Evolutionary conservation across 2,797 vertebrate species (phyloP).

Genomic region (Chaenodraco wilsoni): DNA sequence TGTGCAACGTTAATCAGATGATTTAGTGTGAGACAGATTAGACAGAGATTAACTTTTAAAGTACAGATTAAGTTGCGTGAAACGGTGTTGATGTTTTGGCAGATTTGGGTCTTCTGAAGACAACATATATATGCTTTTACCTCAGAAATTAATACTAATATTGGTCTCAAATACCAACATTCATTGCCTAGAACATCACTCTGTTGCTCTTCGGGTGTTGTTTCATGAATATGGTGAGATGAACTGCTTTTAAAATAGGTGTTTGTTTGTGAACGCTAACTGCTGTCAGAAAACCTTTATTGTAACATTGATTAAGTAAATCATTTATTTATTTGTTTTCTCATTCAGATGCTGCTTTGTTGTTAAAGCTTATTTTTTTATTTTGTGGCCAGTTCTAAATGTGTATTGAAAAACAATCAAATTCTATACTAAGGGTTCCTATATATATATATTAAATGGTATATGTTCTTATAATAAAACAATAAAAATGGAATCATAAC

Average conservation of each 20-base stretch:
- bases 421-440: conserved; percentile 70
- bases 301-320: conserved; percentile 68
- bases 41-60: conserved; percentile 15
- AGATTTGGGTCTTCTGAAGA: conserved; percentile 30
- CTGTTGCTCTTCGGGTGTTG: conserved; percentile 57
- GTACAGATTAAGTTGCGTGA: neutral
- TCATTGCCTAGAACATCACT: conserved; percentile 39
- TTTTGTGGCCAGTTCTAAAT: conserved; percentile 76
- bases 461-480: conserved; percentile 82
- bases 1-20: conserved; percentile 23
- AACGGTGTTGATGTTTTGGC: conserved; percentile 24
- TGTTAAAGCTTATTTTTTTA: conserved; percentile 77
- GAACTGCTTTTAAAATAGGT: conserved; percentile 65
- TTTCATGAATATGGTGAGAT: conserved; percentile 67
- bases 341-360: conserved; percentile 75
- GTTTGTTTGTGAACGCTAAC: conserved; percentile 71
- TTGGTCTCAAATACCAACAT: conserved; percentile 12
- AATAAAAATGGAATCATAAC: conserved; percentile 80
- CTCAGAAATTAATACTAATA: conserved; percentile 5
- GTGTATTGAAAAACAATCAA: conserved; percentile 77
- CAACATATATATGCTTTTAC: conserved; percentile 27
- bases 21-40: neutral
- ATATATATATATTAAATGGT: conserved; percentile 81
- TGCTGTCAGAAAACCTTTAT: conserved; percentile 62
- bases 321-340: conserved; percentile 65